These are phyloP conservation scores for Diplosoma virens DNA, from an alignment of 23 tunicate species.

Conservation along the genomic window DNA sequence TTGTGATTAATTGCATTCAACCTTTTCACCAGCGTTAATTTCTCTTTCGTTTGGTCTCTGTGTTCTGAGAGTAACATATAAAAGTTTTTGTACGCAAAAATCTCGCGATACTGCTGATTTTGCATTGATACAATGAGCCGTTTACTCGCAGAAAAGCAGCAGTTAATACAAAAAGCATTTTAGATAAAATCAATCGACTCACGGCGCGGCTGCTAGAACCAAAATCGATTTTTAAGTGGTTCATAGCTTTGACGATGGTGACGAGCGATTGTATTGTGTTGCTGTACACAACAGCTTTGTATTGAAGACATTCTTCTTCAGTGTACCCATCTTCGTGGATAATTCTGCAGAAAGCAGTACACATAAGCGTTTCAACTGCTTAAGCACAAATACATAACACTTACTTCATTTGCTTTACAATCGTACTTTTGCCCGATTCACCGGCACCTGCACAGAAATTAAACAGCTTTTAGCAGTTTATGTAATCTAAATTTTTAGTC, in stretches of 20 bases:
- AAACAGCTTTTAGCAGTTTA: too few species aligned
- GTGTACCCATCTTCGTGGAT: slow-evolving; percentile 99
- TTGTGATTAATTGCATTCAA: too few species aligned
- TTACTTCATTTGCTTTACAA: slow-evolving; percentile 99
- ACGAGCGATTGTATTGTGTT: slow-evolving; percentile 96
- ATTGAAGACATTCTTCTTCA: slow-evolving; percentile 94
- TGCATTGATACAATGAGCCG: too few species aligned
- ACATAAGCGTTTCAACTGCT: neutral
- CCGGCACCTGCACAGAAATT: slow-evolving; percentile 88
- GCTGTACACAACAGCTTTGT: slow-evolving; percentile 97
- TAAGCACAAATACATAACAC: slow-evolving; percentile 8
- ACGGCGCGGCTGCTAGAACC: slow-evolving; percentile 79
- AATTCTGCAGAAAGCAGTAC: slow-evolving; percentile 52
- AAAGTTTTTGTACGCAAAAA: too few species aligned
- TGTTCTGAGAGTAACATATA: too few species aligned
- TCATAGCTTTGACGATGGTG: slow-evolving; percentile 96
- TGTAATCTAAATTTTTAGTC: too few species aligned
- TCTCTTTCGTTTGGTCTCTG: too few species aligned
- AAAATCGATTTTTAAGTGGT: slow-evolving; percentile 88
- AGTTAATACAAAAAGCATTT: too few species aligned
- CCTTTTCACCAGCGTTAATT: too few species aligned
- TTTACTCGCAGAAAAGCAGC: too few species aligned
- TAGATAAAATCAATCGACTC: too few species aligned
- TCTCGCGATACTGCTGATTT: too few species aligned
- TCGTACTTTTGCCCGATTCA: slow-evolving; percentile 99